A percentile compares a stretch with the other conserved stretches of the same genome.
phyloP scores from a whole-genome alignment of 1,140 invertebrate genomes.

The Euwallacea fornicatus region DNA sequence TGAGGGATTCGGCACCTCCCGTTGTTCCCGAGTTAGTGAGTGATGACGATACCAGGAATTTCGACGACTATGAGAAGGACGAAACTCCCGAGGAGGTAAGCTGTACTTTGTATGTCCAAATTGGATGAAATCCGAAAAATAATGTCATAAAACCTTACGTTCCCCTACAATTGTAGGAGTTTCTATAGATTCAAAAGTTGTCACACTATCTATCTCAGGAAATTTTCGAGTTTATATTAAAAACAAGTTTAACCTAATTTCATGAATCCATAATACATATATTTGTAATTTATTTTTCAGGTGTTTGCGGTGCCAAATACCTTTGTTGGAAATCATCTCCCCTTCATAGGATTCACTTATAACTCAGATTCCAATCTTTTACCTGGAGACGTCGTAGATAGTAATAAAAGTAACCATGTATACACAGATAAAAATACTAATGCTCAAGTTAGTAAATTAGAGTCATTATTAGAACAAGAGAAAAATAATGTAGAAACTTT shows the following conservation, averaged over 20 bases:
- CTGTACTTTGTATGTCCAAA: not conserved
- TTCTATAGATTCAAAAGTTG: no score
- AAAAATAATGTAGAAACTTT: constrained; percentile 67
- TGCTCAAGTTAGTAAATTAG: constrained; percentile 67
- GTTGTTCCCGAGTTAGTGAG: constrained; percentile 93
- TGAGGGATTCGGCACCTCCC: constrained; percentile 91
- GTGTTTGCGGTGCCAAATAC: constrained; percentile 94
- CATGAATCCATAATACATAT: no score
- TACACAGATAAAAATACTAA: constrained; percentile 57
- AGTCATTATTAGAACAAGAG: constrained; percentile 72
- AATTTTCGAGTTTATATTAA: no score
- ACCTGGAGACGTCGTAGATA: constrained; percentile 59
- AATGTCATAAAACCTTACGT: no score
- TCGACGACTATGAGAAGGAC: constrained; percentile 96
- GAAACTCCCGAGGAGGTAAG: constrained; percentile 76
- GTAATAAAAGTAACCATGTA: constrained; percentile 63
- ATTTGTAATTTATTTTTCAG: constrained; percentile 6
- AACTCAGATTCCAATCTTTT: constrained; percentile 83
- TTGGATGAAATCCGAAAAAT: no score
- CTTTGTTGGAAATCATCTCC: constrained; percentile 97
- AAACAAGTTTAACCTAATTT: no score
- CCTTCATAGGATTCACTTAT: constrained; percentile 98
- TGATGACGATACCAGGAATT: constrained; percentile 98
- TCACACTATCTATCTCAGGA: no score
- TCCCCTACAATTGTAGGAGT: no score